A percentile compares a stretch with the other conserved stretches of the same genome.
These are phyloP conservation scores for Brachyptera risi DNA, from an alignment of 2,888 invertebrate genomes.

Conservation along the genomic window DNA sequence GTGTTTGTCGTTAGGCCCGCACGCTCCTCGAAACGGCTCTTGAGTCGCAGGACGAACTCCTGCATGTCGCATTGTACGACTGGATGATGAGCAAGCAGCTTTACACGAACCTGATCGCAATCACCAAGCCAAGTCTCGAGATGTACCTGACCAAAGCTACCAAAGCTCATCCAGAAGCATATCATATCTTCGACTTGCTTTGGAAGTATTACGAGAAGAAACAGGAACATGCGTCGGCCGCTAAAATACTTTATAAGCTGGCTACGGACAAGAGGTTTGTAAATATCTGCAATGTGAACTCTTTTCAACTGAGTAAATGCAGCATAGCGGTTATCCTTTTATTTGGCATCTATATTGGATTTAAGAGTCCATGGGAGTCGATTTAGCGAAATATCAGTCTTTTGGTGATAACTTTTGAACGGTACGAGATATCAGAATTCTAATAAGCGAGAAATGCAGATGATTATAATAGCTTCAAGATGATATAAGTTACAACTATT, in stretches of 20 bases:
- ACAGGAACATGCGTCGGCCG: conserved; percentile 88
- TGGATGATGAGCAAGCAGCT: conserved; percentile 83
- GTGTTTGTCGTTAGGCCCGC: too few relatives aligned
- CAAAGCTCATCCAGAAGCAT: conserved; percentile 53
- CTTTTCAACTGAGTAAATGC: too few relatives aligned
- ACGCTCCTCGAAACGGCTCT: conserved; percentile 48
- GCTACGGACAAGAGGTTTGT: conserved; percentile 67
- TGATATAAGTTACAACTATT: too few relatives aligned
- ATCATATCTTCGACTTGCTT: conserved; percentile 70
- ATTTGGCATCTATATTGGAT: too few relatives aligned
- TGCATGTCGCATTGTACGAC: conserved; percentile 88
- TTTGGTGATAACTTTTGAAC: too few relatives aligned
- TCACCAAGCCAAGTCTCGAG: conserved; percentile 69
- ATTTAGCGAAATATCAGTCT: too few relatives aligned
- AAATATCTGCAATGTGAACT: too few relatives aligned
- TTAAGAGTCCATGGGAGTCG: too few relatives aligned
- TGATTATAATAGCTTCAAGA: too few relatives aligned
- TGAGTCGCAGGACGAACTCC: conserved; percentile 69
- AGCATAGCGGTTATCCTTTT: too few relatives aligned
- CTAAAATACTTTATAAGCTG: conserved; percentile 81
- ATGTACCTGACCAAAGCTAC: conserved; percentile 58
- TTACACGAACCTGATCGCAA: conserved; percentile 62
- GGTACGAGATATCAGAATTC: too few relatives aligned
- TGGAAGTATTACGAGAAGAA: conserved; percentile 96
- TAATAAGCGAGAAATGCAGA: too few relatives aligned